Evolutionary conservation across 2,113 vertebrate species (phyloP).

Genomic region (Sebastes fasciatus): DNA sequence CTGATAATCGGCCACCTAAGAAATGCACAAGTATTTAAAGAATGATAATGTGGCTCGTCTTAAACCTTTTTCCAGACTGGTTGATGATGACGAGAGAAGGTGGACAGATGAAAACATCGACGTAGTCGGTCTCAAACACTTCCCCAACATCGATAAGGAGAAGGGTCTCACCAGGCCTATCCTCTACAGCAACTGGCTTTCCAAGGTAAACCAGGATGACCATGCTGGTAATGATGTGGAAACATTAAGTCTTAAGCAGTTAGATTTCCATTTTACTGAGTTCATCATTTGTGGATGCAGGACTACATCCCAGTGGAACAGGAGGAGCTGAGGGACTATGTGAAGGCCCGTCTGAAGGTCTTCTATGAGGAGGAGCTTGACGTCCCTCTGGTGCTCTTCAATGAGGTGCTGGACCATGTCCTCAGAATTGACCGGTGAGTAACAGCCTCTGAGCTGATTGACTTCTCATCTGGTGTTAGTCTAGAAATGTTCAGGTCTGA

Average conservation of each 20-base stretch:
- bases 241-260: neutral
- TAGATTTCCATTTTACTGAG: conserved; percentile 4
- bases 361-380: conserved; percentile 99
- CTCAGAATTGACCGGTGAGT: conserved; percentile 95
- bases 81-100: conserved; percentile 96
- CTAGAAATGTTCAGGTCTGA: neutral
- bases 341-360: conserved; percentile 98
- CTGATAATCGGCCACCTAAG: neutral
- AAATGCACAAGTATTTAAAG: neutral
- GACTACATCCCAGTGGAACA: conserved; percentile 99
- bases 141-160: conserved; percentile 97
- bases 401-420: conserved; percentile 97
- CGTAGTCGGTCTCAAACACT: conserved; percentile 95
- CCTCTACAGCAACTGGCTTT: conserved; percentile 99
- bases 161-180: conserved; percentile 95
- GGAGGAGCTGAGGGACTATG: conserved; percentile 97
- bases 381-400: conserved; percentile 97
- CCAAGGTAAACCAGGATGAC: conserved; percentile 86
- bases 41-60: neutral
- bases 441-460: neutral
- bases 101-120: conserved; percentile 99
- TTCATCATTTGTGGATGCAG: conserved; percentile 74
- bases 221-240: neutral
- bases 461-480: neutral
- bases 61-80: conserved; percentile 85